phyloP scores from a whole-genome alignment of 2,113 vertebrate species.

The Leiothrix lutea region DNA sequence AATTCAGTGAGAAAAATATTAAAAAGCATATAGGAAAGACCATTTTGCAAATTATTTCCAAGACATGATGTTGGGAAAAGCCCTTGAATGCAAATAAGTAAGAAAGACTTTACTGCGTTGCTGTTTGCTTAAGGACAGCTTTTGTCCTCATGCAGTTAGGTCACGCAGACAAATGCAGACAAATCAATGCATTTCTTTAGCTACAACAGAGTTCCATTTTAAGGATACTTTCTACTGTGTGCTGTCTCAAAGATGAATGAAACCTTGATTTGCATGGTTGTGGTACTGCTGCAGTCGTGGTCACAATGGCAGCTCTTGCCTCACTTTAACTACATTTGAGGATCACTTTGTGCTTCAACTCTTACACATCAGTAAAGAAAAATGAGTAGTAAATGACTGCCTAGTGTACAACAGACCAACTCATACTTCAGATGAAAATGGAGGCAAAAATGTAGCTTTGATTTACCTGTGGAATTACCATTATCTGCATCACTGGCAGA shows the following conservation, averaged over 20 bases:
- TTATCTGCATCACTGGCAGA: conserved; percentile 73
- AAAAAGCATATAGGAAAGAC: not conserved
- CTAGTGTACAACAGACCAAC: conserved; percentile 72
- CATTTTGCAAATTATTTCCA: not conserved
- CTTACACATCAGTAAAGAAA: conserved; percentile 75
- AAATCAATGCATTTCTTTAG: conserved; percentile 59
- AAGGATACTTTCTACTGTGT: conserved; percentile 16
- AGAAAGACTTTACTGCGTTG: not conserved
- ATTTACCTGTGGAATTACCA: conserved; percentile 76
- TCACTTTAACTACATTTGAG: conserved; percentile 73
- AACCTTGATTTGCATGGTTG: conserved; percentile 55
- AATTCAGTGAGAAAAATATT: conserved; percentile 2
- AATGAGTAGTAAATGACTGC: conserved; percentile 74
- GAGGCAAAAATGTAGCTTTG: conserved; percentile 76
- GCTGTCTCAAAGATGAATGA: conserved; percentile 36
- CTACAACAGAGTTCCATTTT: conserved; percentile 41
- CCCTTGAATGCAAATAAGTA: not conserved
- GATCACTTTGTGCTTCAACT: conserved; percentile 74
- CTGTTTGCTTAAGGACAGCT: not conserved
- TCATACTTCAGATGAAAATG: conserved; percentile 80
- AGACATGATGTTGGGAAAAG: not conserved
- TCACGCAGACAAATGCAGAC: not conserved
- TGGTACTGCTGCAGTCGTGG: conserved; percentile 38
- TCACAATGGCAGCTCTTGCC: conserved; percentile 68
- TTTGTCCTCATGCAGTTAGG: not conserved